Evolutionary conservation across 2,113 vertebrate species (phyloP).

Genomic region (Phrynosoma blainvillii): DNA sequence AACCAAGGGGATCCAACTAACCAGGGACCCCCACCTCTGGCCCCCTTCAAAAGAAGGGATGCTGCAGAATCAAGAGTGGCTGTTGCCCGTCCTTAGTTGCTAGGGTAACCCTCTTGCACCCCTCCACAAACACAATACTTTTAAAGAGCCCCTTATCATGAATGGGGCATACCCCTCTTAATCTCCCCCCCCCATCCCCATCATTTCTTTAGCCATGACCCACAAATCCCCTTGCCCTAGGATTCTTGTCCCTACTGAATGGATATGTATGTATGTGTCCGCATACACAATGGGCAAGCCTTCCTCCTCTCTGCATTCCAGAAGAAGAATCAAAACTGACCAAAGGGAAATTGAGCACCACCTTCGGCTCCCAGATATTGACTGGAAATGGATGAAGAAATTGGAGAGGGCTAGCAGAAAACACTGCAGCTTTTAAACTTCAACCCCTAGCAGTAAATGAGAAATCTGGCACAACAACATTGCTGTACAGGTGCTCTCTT

Average conservation of each 20-base stretch:
- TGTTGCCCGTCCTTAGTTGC: conserved; percentile 10
- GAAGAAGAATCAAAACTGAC: background rate
- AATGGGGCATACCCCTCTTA: background rate
- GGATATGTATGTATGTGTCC: too few relatives aligned
- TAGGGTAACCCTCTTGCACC: conserved; percentile 1
- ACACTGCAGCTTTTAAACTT: background rate
- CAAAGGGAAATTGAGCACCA: background rate
- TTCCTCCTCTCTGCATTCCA: background rate
- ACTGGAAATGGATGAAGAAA: background rate
- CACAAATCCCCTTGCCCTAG: background rate
- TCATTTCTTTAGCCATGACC: background rate
- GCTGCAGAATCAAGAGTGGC: conserved; percentile 39
- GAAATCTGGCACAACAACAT: background rate
- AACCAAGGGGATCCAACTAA: conserved; percentile 68
- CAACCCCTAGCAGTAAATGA: too few relatives aligned
- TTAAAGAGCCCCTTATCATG: conserved; percentile 10
- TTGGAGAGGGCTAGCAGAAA: background rate
- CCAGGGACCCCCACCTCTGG: conserved; percentile 18
- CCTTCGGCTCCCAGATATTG: background rate
- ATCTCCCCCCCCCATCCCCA: too few relatives aligned
- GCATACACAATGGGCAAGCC: background rate
- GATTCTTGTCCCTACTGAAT: background rate
- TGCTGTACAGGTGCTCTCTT: background rate
- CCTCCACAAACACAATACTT: conserved; percentile 9
- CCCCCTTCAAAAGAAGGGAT: conserved; percentile 39